phyloP scores from a whole-genome alignment of 2,797 vertebrate species.

The Poliocrania exsul region DNA sequence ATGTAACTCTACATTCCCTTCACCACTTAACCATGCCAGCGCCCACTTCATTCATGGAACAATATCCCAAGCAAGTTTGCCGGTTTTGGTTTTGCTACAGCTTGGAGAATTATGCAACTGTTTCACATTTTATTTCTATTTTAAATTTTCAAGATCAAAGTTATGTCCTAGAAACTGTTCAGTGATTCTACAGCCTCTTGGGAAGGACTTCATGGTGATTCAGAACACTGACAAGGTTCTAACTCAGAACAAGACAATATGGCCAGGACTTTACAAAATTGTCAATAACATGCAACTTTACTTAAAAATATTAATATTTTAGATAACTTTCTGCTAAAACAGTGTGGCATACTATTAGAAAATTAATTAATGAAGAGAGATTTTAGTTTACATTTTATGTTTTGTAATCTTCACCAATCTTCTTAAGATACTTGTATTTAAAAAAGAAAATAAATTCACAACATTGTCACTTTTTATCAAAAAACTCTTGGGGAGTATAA shows the following conservation, averaged over 20 bases:
- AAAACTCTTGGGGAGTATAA: neutral
- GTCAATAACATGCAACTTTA: neutral
- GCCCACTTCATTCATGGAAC: neutral
- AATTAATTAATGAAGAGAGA: neutral
- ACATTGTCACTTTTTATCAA: neutral
- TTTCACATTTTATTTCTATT: neutral
- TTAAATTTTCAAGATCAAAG: neutral
- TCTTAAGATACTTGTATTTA: neutral
- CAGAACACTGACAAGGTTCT: neutral
- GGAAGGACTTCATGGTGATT: neutral
- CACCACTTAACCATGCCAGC: neutral
- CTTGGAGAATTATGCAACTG: neutral
- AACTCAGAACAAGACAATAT: neutral
- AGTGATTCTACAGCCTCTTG: neutral
- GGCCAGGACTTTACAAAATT: neutral
- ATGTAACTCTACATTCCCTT: neutral
- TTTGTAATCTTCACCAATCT: neutral
- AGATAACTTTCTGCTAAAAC: neutral
- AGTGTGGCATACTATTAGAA: neutral
- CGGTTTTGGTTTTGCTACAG: neutral
- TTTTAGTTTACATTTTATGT: neutral
- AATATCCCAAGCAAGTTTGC: neutral
- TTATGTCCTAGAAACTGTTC: neutral
- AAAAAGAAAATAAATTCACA: neutral
- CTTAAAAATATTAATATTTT: neutral